phyloP scores from a whole-genome alignment of 2,888 invertebrate species.

The Minunthozetes semirufus region DNA sequence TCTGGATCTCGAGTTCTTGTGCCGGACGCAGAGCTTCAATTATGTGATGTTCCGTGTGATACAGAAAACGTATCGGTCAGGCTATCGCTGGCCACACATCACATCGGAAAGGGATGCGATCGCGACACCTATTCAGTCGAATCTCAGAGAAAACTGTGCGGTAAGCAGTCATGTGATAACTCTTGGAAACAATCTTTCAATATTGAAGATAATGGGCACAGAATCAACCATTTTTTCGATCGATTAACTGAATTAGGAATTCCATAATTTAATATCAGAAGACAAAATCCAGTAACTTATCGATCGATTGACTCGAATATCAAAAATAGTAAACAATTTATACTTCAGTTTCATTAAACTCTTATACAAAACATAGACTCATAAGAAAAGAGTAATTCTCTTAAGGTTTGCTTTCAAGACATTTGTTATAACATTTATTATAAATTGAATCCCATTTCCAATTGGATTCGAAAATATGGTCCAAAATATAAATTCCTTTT shows the following conservation, averaged over 20 bases:
- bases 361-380: no score
- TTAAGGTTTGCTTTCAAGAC: no score
- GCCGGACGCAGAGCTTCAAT: slow-evolving; percentile 64
- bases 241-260: background rate
- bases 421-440: no score
- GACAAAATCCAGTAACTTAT: no score
- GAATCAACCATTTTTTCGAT: background rate
- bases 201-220: background rate
- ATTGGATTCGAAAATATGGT: background rate
- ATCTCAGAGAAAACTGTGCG: slow-evolving; percentile 76
- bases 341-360: no score
- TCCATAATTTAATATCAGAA: background rate
- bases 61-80: slow-evolving; percentile 50
- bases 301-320: no score
- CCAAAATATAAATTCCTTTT: background rate
- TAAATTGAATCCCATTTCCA: background rate
- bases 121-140: slow-evolving; percentile 82
- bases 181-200: background rate
- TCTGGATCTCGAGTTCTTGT: slow-evolving; percentile 71
- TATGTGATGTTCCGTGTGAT: slow-evolving; percentile 53
- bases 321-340: no score
- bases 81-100: slow-evolving; percentile 65
- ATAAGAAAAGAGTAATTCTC: no score
- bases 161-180: slow-evolving; percentile 47
- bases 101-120: slow-evolving; percentile 94